Evolutionary conservation across 1,140 invertebrate species (phyloP).

Genomic region (Leptonema lineaticorne): DNA sequence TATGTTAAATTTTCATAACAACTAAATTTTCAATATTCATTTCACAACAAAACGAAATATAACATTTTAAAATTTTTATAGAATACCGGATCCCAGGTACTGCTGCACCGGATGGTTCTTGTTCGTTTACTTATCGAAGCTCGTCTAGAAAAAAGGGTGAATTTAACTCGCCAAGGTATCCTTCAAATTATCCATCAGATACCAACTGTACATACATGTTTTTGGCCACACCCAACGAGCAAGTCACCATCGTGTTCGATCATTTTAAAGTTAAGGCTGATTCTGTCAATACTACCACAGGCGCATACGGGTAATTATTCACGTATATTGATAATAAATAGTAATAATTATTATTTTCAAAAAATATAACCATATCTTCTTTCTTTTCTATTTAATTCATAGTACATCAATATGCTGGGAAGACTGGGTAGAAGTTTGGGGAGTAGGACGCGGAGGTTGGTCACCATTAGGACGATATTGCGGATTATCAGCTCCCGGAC

Average conservation of each 20-base stretch:
- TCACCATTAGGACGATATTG: constrained; percentile 86
- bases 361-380: too few relatives aligned
- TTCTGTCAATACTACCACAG: constrained; percentile 47
- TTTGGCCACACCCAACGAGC: constrained; percentile 80
- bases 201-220: constrained; percentile 93
- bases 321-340: not conserved
- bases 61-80: constrained; percentile 42
- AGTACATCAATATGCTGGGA: constrained; percentile 78
- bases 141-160: constrained; percentile 81
- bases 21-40: not conserved
- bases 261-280: constrained; percentile 76
- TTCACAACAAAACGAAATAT: too few relatives aligned
- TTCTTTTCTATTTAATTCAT: constrained; percentile 33
- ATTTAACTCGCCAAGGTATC: constrained; percentile 94
- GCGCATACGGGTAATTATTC: constrained; percentile 58
- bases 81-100: constrained; percentile 95
- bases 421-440: constrained; percentile 92
- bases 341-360: not conserved
- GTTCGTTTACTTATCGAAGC: constrained; percentile 89
- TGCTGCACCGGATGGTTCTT: constrained; percentile 83
- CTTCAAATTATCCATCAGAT: constrained; percentile 91
- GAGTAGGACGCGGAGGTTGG: constrained; percentile 76
- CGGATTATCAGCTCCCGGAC: constrained; percentile 80
- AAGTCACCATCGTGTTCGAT: constrained; percentile 90
- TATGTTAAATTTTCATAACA: not conserved